Evolutionary conservation across 2,888 invertebrate genomes (phyloP).

Genomic region (Lepidochitona cinerea): DNA sequence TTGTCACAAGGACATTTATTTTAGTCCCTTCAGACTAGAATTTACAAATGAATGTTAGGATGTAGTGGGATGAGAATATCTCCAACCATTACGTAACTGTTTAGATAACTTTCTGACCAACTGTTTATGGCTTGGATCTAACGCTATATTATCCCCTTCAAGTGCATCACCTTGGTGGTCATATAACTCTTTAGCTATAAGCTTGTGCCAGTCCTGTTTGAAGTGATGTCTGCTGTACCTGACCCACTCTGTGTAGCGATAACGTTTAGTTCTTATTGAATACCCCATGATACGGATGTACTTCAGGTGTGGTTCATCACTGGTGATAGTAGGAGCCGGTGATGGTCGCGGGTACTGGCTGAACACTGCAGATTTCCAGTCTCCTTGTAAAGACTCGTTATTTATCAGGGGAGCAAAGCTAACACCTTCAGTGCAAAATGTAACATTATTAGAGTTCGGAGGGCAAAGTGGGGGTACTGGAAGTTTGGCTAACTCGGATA

Average conservation of each 20-base stretch:
- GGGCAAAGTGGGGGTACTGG: constrained; percentile 75
- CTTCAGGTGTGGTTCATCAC: constrained; percentile 83
- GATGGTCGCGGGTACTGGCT: constrained; percentile 90
- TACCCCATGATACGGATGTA: constrained; percentile 92
- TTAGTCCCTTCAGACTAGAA: no score
- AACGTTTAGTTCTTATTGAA: constrained; percentile 80
- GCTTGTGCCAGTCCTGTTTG: constrained; percentile 78
- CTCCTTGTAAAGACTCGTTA: background rate
- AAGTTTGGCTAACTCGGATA: constrained; percentile 81
- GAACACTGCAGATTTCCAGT: constrained; percentile 75
- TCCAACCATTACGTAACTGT: constrained; percentile 47
- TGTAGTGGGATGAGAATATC: constrained; percentile 28
- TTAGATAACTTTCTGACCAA: constrained; percentile 41
- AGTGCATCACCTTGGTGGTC: constrained; percentile 79
- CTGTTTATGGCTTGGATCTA: constrained; percentile 50
- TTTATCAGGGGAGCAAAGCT: constrained; percentile 44
- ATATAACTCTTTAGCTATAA: constrained; percentile 84
- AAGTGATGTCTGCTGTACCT: constrained; percentile 78
- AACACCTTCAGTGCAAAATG: constrained; percentile 59
- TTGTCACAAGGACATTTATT: no score
- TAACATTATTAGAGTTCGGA: constrained; percentile 34
- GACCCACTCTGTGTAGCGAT: constrained; percentile 88
- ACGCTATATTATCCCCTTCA: constrained; percentile 81
- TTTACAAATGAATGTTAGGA: no score
- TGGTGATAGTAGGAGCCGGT: constrained; percentile 75